Percentiles rank a stretch among this genome's conserved stretches.
Evolutionary conservation across 2,888 invertebrate species (phyloP).

Genomic region (Eulithis prunata): DNA sequence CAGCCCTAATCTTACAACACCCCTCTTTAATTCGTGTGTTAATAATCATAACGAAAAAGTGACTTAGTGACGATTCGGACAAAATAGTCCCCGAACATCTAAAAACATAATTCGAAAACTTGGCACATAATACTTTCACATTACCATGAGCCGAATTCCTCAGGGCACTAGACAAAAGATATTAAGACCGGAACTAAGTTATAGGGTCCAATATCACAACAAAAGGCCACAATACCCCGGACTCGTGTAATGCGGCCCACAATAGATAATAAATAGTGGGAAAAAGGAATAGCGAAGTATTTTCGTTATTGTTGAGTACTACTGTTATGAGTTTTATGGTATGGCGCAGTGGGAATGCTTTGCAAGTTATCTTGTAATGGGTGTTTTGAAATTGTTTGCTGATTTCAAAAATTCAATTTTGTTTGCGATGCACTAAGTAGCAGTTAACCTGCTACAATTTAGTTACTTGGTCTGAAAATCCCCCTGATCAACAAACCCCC

Average conservation of each 20-base stretch:
- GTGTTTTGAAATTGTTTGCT: neutral
- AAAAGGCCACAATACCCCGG: conserved; percentile 61
- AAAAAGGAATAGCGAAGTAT: conserved; percentile 39
- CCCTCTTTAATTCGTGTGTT: neutral
- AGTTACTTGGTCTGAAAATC: too few relatives aligned
- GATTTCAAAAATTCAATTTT: neutral
- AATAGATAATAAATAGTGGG: conserved; percentile 66
- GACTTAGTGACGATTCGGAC: neutral
- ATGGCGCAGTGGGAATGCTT: conserved; percentile 8
- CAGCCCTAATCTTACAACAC: too few relatives aligned
- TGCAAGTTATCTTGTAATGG: neutral
- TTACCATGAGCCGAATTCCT: conserved; percentile 13
- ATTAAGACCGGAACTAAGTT: conserved; percentile 64
- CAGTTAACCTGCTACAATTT: too few relatives aligned
- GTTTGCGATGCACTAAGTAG: too few relatives aligned
- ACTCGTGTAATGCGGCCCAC: conserved; percentile 43
- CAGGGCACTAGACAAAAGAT: conserved; percentile 50
- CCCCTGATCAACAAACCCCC: too few relatives aligned
- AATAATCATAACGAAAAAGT: neutral
- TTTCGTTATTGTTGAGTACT: conserved; percentile 37
- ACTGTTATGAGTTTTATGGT: conserved; percentile 26
- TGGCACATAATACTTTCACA: conserved; percentile 11
- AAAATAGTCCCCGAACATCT: neutral
- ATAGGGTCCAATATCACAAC: conserved; percentile 72
- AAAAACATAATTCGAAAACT: conserved; percentile 8